A percentile compares a stretch with the other conserved stretches of the same genome.
Conservation (phyloP, 2,888 invertebrate species). For the Folsomia manolachei region DNA sequence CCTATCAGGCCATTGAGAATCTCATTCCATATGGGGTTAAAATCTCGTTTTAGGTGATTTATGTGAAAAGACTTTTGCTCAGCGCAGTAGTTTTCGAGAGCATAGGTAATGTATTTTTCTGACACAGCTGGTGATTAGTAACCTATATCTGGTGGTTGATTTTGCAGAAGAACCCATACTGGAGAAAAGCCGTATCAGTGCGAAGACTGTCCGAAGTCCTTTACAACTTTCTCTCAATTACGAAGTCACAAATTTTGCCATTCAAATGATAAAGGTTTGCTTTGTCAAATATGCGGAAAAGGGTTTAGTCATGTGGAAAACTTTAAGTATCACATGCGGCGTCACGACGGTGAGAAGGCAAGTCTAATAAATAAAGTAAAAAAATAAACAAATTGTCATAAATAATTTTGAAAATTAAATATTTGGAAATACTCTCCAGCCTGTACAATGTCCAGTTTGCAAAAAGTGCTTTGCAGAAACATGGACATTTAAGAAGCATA, state of each 20-base stretch:
- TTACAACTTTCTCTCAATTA: conserved; percentile 43
- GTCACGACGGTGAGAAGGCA: no score
- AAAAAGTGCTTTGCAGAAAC: conserved; percentile 64
- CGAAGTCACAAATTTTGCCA: conserved; percentile 41
- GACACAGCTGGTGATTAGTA: neutral
- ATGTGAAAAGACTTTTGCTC: conserved; percentile 72
- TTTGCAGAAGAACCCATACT: conserved; percentile 63
- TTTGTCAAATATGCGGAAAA: conserved; percentile 44
- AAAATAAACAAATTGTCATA: no score
- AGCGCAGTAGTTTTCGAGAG: conserved; percentile 73
- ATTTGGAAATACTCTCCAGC: no score
- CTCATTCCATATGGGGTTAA: no score
- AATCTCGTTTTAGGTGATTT: conserved; percentile 51
- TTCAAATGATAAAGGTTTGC: conserved; percentile 17
- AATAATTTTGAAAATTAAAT: conserved; percentile 65
- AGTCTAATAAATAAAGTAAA: no score
- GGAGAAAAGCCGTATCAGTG: conserved; percentile 76
- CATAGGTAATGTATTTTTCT: conserved; percentile 58
- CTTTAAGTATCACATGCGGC: conserved; percentile 64
- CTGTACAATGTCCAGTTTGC: conserved; percentile 63
- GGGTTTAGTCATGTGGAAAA: conserved; percentile 53
- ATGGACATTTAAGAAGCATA: conserved; percentile 66
- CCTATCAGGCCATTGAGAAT: no score
- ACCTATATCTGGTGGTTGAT: conserved; percentile 3
- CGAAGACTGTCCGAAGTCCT: conserved; percentile 54